Conservation (phyloP, 2,113 vertebrate genomes). For the Promerops cafer region DNA sequence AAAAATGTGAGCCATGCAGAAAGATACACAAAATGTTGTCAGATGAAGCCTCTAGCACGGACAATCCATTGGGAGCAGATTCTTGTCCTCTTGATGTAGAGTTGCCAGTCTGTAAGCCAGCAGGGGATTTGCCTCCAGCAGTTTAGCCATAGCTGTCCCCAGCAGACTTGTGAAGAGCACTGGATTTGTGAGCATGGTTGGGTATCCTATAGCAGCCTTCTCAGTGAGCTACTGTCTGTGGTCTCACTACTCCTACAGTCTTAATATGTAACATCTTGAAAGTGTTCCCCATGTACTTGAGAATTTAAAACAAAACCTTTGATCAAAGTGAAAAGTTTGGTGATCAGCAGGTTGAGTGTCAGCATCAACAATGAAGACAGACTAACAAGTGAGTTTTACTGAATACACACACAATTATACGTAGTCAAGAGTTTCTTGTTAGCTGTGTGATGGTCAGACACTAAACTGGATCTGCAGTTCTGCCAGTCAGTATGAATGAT, state of each 20-base stretch:
- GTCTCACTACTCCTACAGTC: not conserved
- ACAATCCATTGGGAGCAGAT: not conserved
- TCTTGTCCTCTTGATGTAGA: not conserved
- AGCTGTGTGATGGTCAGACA: not conserved
- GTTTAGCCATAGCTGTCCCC: not conserved
- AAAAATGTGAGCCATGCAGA: not conserved
- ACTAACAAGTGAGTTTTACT: not conserved
- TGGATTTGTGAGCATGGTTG: fast-evolving
- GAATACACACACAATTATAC: not conserved
- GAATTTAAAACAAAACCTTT: not conserved
- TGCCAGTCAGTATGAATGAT: not conserved
- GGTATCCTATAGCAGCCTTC: not conserved
- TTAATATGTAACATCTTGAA: not conserved
- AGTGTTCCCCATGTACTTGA: not conserved
- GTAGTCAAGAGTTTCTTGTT: not conserved
- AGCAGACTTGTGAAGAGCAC: not conserved
- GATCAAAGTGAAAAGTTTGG: not conserved
- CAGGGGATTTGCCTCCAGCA: not conserved
- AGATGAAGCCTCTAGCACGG: not conserved
- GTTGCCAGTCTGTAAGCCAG: not conserved
- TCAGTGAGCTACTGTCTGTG: not conserved
- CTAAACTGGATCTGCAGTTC: not conserved
- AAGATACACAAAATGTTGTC: not conserved
- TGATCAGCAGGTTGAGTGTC: not conserved
- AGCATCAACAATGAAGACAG: not conserved